Percentiles rank a stretch among this genome's conserved stretches.
phyloP scores from a whole-genome alignment of 1,140 invertebrate genomes.

The Apolygus lucorum region DNA sequence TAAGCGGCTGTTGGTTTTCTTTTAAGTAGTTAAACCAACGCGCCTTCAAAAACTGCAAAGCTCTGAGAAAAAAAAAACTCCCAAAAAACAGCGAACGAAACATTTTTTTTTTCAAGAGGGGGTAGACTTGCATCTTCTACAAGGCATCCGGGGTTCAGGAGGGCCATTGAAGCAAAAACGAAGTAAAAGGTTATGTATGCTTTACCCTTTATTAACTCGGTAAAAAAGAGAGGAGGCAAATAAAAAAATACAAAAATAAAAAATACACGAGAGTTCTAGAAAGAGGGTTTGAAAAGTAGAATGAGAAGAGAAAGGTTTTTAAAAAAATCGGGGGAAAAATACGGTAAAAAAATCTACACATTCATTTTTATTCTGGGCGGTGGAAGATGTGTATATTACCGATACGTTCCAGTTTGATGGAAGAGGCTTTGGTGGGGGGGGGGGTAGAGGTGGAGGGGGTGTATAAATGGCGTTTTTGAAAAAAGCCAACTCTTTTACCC shows the following conservation, averaged over 20 bases:
- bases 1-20: constrained; percentile 15
- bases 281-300: not conserved
- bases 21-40: constrained; percentile 22
- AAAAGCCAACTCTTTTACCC: constrained; percentile 14
- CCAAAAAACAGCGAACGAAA: too few relatives aligned
- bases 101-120: too few relatives aligned
- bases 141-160: too few relatives aligned
- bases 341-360: constrained; percentile 13
- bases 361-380: constrained; percentile 19
- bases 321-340: not conserved
- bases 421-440: too few relatives aligned
- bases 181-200: constrained; percentile 21
- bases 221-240: too few relatives aligned
- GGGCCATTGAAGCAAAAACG: too few relatives aligned
- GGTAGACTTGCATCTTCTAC: too few relatives aligned
- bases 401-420: too few relatives aligned
- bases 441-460: not conserved
- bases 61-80: too few relatives aligned
- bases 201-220: constrained; percentile 19
- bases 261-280: constrained; percentile 12
- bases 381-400: constrained; percentile 22
- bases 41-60: constrained; percentile 22
- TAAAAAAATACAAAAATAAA: too few relatives aligned
- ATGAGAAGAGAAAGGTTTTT: not conserved
- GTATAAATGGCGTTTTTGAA: constrained; percentile 9